A percentile compares a stretch with the other conserved stretches of the same genome.
These are phyloP conservation scores for Notiomystis cincta DNA, from an alignment of 2,113 vertebrate species.

Conservation along the genomic window DNA sequence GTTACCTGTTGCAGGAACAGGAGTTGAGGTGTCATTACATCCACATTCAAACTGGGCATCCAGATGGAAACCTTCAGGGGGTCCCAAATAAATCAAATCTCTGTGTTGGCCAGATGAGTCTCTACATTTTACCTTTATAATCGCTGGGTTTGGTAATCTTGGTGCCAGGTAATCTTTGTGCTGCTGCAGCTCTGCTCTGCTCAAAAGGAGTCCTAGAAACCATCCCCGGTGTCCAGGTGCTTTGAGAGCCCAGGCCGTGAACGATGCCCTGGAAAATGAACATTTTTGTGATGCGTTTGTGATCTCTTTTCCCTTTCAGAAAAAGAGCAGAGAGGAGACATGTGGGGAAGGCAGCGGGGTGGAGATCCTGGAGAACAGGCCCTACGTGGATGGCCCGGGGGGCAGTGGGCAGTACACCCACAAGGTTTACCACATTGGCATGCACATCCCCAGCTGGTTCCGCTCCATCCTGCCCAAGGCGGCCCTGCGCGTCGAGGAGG, in stretches of 20 bases:
- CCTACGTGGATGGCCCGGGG: slow-evolving; percentile 89
- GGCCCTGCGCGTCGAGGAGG: slow-evolving; percentile 90
- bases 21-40: not conserved
- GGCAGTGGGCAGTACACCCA: slow-evolving; percentile 92
- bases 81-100: not conserved
- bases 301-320: slow-evolving; percentile 67
- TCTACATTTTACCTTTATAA: not conserved
- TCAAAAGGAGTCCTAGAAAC: not conserved
- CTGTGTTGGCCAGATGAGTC: not conserved
- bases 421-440: slow-evolving; percentile 96
- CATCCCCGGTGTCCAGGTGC: accelerated
- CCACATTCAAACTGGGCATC: not conserved
- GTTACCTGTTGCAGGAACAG: not conserved
- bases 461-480: slow-evolving; percentile 95
- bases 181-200: not conserved
- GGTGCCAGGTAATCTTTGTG: not conserved
- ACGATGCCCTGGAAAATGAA: not conserved
- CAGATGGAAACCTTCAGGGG: not conserved
- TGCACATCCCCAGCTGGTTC: slow-evolving; percentile 98
- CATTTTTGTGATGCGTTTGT: not conserved
- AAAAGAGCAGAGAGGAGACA: slow-evolving; percentile 94
- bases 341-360: slow-evolving; percentile 92
- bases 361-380: slow-evolving; percentile 93
- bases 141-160: not conserved
- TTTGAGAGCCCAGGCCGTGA: not conserved